A percentile compares a stretch with the other conserved stretches of the same genome.
These are phyloP conservation scores for Melitaea athalia DNA, from an alignment of 2,888 invertebrate species.

Conservation along the genomic window DNA sequence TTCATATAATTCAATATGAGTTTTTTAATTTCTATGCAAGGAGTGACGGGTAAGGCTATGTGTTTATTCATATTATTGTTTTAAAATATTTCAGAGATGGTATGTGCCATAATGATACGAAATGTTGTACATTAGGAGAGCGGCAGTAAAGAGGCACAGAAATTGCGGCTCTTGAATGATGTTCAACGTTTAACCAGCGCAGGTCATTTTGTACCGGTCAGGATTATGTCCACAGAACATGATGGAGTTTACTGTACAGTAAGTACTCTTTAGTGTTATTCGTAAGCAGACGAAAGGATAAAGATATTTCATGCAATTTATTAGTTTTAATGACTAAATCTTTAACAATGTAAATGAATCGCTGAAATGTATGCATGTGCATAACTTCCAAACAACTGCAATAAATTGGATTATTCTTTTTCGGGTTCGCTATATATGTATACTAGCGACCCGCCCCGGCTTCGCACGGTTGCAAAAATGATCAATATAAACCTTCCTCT, in stretches of 20 bases:
- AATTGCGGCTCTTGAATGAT: slow-evolving; percentile 10
- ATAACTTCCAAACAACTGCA: too few species aligned
- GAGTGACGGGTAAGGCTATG: neutral
- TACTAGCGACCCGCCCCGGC: too few species aligned
- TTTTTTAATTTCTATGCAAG: neutral
- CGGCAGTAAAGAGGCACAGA: slow-evolving; percentile 9
- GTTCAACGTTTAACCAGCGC: slow-evolving; percentile 4
- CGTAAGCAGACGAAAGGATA: neutral
- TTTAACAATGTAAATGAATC: too few species aligned
- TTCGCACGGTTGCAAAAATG: too few species aligned
- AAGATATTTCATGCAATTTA: neutral
- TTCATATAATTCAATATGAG: too few species aligned
- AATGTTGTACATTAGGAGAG: slow-evolving; percentile 4
- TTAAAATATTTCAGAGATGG: slow-evolving; percentile 5
- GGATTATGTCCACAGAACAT: slow-evolving; percentile 3
- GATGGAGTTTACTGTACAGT: neutral
- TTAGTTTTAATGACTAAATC: too few species aligned
- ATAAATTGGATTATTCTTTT: too few species aligned
- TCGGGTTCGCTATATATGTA: too few species aligned
- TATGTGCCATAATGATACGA: neutral
- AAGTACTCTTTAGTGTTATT: neutral
- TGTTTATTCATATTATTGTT: neutral
- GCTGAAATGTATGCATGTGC: too few species aligned
- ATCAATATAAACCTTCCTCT: too few species aligned
- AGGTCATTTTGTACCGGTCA: neutral